Evolutionary conservation across 1,140 invertebrate species (phyloP), one percentile per base, ranked within the genome.

Genomic region (Pomacea maculata): DNA sequence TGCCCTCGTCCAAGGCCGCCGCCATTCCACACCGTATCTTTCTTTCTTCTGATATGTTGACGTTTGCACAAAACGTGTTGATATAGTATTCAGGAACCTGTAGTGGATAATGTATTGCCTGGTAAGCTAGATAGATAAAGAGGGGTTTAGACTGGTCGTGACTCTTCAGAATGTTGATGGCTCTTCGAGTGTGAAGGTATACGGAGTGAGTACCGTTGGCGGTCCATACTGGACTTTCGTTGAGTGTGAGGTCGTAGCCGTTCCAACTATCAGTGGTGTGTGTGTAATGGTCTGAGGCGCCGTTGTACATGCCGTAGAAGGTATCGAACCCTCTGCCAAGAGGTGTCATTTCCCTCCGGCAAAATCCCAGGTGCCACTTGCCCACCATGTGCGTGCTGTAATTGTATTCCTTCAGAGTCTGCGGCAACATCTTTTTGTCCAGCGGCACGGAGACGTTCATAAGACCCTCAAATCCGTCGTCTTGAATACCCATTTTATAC

Each of bases 301-400:
- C 87, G 11, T 78, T 82, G 15, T 85, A 75, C 74, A 84, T 86
- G 34, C 87, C 91, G 85, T 85, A 90, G 78, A 87, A 90, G 0
- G 88, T 84, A 82, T 92, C 89, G 83, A 92, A 92, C 34, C 91
- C 91, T 54, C 91, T 68, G 45, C 85, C 82, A 2, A 79, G 87
- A 19, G 91, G 91, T 0, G 83, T 75, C 81, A 86, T 90, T 19
- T 88, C 83, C 64, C 88, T 80, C 67, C 87, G 87, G 79, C 87
- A 91, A 84, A 90, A 91, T 12, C 91, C 91, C 17, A 92, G 78
- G 84, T 92, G 90, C 91, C 91, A 92, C 82, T 92, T 92, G 5
- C 91, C 91, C 17, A 91, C 86, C 72, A 85, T 85, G 79, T 92
- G 90, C 8, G 89, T 91, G 25, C 80, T 75, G 78, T 92, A 92